These are phyloP conservation scores for Drosophila arizonae DNA, from an alignment of 1,140 invertebrate species.

Conservation along the genomic window DNA sequence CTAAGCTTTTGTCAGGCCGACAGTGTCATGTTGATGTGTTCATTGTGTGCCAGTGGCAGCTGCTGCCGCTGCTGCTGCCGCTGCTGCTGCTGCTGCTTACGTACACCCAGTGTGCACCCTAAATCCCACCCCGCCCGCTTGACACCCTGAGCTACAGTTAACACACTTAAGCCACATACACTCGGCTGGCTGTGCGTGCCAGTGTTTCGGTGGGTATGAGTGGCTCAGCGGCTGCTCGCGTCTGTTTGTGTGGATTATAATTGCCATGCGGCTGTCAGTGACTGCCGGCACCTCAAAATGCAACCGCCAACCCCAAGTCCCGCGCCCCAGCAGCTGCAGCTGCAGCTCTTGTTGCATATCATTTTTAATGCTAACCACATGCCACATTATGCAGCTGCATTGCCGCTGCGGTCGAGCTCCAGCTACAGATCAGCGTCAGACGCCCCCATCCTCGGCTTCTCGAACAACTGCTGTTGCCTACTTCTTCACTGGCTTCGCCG, in stretches of 20 bases:
- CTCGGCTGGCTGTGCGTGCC: conserved; percentile 41
- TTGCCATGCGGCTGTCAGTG: conserved; percentile 76
- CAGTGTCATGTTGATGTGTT: conserved; percentile 75
- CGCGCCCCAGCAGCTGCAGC: conserved; percentile 27
- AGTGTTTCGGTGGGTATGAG: conserved; percentile 27
- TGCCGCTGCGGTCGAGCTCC: conserved; percentile 65
- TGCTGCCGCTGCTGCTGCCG: conserved; percentile 68
- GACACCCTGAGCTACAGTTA: conserved; percentile 37
- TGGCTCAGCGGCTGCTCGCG: conserved; percentile 23
- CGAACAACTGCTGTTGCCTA: conserved; percentile 7
- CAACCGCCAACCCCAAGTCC: background rate
- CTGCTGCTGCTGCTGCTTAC: conserved; percentile 57
- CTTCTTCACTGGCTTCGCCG: background rate
- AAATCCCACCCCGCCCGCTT: conserved; percentile 9
- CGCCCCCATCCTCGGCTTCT: conserved; percentile 6
- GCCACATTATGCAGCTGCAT: conserved; percentile 78
- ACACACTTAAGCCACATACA: conserved; percentile 64
- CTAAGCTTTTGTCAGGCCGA: conserved; percentile 75
- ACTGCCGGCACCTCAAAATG: conserved; percentile 58
- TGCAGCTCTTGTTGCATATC: conserved; percentile 70
- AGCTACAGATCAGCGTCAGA: conserved; percentile 16
- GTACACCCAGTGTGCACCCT: conserved; percentile 19
- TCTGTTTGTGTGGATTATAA: conserved; percentile 72
- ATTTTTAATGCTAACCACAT: conserved; percentile 79
- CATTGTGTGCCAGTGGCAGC: conserved; percentile 74